These are phyloP conservation scores for Xerus inauris DNA, from an alignment of 2,113 vertebrate species.

Conservation along the genomic window DNA sequence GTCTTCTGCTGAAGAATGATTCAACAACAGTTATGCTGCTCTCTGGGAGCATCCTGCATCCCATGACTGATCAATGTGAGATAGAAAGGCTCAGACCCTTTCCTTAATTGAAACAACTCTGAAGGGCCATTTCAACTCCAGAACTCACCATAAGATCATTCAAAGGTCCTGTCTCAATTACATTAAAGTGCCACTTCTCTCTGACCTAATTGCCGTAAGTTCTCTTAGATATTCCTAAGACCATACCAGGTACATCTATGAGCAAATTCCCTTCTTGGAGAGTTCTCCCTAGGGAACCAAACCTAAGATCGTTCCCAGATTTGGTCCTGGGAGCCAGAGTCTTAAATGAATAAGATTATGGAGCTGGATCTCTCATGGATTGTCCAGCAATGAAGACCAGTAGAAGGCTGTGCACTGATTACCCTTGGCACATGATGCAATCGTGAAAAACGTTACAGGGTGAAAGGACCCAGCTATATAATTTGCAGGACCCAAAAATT, in stretches of 20 bases:
- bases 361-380: neutral
- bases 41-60: no score
- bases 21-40: neutral
- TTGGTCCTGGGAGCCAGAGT: neutral
- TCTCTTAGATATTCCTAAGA: neutral
- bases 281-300: neutral
- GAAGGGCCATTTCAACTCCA: neutral
- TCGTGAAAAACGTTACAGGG: neutral
- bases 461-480: neutral
- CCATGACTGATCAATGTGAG: neutral
- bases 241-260: neutral
- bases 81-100: neutral
- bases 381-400: neutral
- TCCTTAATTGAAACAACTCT: neutral
- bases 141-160: neutral
- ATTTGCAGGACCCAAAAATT: neutral
- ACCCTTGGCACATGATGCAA: neutral
- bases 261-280: neutral
- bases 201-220: neutral
- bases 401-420: neutral
- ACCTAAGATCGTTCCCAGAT: neutral
- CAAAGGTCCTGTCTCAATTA: neutral
- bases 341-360: neutral
- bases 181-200: neutral
- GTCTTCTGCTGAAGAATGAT: neutral